A percentile compares a stretch with the other conserved stretches of the same genome.
These are phyloP conservation scores for Stegastes partitus DNA, from an alignment of 2,113 vertebrate species.

Conservation along the genomic window DNA sequence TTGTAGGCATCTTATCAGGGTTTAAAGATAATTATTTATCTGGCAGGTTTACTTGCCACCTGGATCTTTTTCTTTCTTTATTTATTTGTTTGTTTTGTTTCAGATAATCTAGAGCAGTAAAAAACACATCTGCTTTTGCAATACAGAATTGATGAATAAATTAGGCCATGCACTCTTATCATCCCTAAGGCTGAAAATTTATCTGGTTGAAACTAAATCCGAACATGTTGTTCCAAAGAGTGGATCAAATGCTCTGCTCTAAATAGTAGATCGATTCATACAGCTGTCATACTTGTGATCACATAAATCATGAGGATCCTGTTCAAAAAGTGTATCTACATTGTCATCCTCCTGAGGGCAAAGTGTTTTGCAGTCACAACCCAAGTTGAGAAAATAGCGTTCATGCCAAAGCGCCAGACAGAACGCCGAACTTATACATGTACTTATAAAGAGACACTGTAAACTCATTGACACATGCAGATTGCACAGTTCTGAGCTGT, in stretches of 20 bases:
- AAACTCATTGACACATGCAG: neutral
- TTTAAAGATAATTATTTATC: constrained; percentile 4
- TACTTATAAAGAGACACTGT: neutral
- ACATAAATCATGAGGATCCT: constrained; percentile 40
- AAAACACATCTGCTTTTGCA: neutral
- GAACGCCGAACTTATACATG: neutral
- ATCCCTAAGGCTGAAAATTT: neutral
- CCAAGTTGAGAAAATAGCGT: neutral
- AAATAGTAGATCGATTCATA: constrained; percentile 43
- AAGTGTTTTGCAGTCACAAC: neutral
- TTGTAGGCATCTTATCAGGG: constrained; percentile 1
- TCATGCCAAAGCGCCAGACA: neutral
- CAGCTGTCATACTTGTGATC: constrained; percentile 44
- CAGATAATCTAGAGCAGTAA: neutral
- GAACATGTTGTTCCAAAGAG: neutral
- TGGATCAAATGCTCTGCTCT: constrained; percentile 9
- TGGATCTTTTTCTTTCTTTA: neutral
- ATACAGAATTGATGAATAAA: neutral
- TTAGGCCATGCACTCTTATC: neutral
- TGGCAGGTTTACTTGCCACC: neutral
- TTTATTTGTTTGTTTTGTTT: too few species aligned
- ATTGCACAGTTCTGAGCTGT: neutral
- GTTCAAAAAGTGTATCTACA: constrained; percentile 49
- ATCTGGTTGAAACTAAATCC: neutral
- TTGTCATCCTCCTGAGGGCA: constrained; percentile 1